These are phyloP conservation scores for Phalera bucephala DNA, from an alignment of 2,888 invertebrate genomes.

Conservation along the genomic window DNA sequence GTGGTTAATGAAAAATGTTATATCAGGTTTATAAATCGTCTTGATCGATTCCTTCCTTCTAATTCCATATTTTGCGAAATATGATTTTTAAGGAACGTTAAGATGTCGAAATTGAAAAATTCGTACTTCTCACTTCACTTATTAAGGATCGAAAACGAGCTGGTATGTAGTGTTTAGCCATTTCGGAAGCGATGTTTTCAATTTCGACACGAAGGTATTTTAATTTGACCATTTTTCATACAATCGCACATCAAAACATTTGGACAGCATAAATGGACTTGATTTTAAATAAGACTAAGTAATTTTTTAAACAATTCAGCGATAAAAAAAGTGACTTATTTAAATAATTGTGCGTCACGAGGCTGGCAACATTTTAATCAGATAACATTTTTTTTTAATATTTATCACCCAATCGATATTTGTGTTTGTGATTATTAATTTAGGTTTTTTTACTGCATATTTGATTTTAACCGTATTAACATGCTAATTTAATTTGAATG, in stretches of 20 bases:
- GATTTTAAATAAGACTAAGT: conserved; percentile 70
- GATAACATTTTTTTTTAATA: conserved; percentile 63
- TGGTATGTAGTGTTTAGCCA: not conserved
- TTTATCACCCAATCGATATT: conserved; percentile 47
- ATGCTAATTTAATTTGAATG: conserved; percentile 71
- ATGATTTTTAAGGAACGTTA: conserved; percentile 59
- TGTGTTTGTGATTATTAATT: conserved; percentile 64
- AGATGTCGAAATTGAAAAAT: conserved; percentile 31
- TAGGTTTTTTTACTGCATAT: conserved; percentile 65
- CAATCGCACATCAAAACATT: conserved; percentile 53
- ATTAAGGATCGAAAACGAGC: not conserved
- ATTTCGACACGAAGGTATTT: conserved; percentile 27
- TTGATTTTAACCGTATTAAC: conserved; percentile 81
- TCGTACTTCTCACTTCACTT: conserved; percentile 13
- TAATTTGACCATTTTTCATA: conserved; percentile 31
- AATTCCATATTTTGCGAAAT: conserved; percentile 69
- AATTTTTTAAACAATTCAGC: conserved; percentile 38
- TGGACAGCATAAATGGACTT: conserved; percentile 65
- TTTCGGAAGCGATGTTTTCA: conserved; percentile 30
- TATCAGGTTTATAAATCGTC: conserved; percentile 29
- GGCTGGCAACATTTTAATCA: conserved; percentile 69
- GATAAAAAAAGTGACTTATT: conserved; percentile 25
- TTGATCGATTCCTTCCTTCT: conserved; percentile 49
- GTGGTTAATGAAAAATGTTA: conserved; percentile 21
- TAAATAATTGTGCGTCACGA: conserved; percentile 31